Percentiles rank a stretch among this genome's conserved stretches.
Evolutionary conservation across 2,888 invertebrate genomes (phyloP).

Genomic region (Hirtodrosophila confusa): DNA sequence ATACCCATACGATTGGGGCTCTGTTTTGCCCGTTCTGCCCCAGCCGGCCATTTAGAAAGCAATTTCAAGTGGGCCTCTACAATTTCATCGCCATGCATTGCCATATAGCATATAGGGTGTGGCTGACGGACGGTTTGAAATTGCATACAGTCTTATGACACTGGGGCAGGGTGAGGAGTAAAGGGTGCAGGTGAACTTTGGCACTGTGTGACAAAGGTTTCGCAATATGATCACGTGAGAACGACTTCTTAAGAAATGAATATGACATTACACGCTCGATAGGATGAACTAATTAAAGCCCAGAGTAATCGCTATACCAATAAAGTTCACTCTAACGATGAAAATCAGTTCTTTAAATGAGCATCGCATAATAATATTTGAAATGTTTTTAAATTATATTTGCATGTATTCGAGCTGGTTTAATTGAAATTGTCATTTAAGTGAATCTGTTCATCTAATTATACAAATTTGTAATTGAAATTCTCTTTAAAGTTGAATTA

Average conservation of each 20-base stretch:
- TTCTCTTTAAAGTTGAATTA: too few species aligned
- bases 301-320: too few species aligned
- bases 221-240: slow-evolving; percentile 18
- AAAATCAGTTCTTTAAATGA: too few species aligned
- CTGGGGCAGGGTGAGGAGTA: neutral
- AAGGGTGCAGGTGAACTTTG: slow-evolving; percentile 33
- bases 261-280: neutral
- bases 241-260: slow-evolving; percentile 22
- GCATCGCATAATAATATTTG: too few species aligned
- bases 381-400: too few species aligned
- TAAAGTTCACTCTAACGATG: too few species aligned
- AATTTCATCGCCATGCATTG: slow-evolving; percentile 18
- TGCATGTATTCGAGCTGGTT: too few species aligned
- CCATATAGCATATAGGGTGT: slow-evolving; percentile 57
- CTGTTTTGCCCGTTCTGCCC: slow-evolving; percentile 28
- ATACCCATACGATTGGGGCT: slow-evolving; percentile 61
- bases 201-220: slow-evolving; percentile 16
- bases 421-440: too few species aligned
- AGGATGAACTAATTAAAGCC: too few species aligned
- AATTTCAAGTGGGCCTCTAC: slow-evolving; percentile 62
- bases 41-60: slow-evolving; percentile 67
- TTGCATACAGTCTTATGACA: slow-evolving; percentile 29
- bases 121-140: slow-evolving; percentile 29
- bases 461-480: too few species aligned
- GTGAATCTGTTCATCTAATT: too few species aligned